Evolutionary conservation across 2,888 invertebrate genomes (phyloP).

Genomic region (Nysson spinosus): DNA sequence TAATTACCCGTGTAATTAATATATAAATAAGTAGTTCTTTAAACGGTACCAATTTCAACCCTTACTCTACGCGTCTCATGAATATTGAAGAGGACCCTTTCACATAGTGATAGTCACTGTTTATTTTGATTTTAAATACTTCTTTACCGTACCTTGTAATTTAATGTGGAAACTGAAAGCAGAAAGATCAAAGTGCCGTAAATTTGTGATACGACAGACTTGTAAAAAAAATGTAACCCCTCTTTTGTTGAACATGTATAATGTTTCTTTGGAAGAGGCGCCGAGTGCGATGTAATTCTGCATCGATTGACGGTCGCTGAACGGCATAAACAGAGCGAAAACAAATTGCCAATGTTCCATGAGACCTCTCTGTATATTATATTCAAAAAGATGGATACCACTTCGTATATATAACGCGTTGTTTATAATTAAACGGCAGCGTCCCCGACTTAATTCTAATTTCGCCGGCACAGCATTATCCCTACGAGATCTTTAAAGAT

Average conservation of each 20-base stretch:
- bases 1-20: too few species aligned
- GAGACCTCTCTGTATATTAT: constrained; percentile 21
- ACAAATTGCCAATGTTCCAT: constrained; percentile 43
- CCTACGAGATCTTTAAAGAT: too few species aligned
- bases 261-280: background rate
- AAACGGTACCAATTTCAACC: too few species aligned
- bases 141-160: too few species aligned
- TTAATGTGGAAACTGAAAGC: background rate
- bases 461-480: background rate
- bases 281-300: constrained; percentile 12
- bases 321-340: constrained; percentile 46
- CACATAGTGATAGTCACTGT: too few species aligned
- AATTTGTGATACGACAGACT: background rate
- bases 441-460: constrained; percentile 13
- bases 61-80: too few species aligned
- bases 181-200: background rate
- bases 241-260: background rate
- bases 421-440: constrained; percentile 20
- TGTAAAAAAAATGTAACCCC: background rate
- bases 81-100: background rate
- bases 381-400: constrained; percentile 5
- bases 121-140: too few species aligned
- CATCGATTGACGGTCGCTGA: constrained; percentile 34
- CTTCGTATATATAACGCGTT: constrained; percentile 28
- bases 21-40: too few species aligned